phyloP scores from a whole-genome alignment of 1,140 invertebrate genomes.

The Helicoverpa armigera region DNA sequence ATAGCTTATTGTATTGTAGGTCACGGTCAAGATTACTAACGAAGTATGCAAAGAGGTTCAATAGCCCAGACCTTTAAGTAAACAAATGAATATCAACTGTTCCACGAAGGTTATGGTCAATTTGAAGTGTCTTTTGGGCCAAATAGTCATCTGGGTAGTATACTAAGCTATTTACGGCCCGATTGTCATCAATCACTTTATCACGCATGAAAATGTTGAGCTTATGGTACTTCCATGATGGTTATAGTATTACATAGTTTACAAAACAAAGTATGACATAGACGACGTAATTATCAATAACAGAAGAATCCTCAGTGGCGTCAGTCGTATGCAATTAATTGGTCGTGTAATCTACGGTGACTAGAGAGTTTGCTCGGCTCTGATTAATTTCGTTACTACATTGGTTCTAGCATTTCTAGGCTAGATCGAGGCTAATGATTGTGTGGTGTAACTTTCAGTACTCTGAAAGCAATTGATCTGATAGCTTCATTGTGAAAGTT shows the following conservation, averaged over 20 bases:
- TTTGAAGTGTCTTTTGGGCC: too few species aligned
- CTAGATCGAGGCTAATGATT: too few species aligned
- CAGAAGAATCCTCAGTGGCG: conserved; percentile 16
- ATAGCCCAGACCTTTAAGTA: background rate
- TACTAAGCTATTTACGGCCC: too few species aligned
- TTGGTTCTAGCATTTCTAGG: conserved; percentile 17
- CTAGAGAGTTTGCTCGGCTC: conserved; percentile 12
- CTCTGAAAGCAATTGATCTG: too few species aligned
- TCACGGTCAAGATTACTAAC: background rate
- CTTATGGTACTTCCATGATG: background rate
- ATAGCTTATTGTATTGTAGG: background rate
- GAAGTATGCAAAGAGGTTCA: background rate
- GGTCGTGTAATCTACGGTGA: conserved; percentile 31
- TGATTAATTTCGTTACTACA: conserved; percentile 17
- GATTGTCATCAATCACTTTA: background rate
- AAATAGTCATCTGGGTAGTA: too few species aligned
- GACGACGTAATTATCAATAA: conserved; percentile 10
- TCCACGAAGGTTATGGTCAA: too few species aligned
- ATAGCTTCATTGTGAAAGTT: too few species aligned
- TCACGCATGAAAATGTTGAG: background rate
- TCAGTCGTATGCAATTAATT: conserved; percentile 15
- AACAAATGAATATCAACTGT: too few species aligned
- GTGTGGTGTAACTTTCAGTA: too few species aligned
- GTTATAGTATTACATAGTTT: background rate
- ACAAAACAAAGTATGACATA: background rate